phyloP scores from a whole-genome alignment of 2,888 invertebrate species.

The Caenorhabditis sp. region DNA sequence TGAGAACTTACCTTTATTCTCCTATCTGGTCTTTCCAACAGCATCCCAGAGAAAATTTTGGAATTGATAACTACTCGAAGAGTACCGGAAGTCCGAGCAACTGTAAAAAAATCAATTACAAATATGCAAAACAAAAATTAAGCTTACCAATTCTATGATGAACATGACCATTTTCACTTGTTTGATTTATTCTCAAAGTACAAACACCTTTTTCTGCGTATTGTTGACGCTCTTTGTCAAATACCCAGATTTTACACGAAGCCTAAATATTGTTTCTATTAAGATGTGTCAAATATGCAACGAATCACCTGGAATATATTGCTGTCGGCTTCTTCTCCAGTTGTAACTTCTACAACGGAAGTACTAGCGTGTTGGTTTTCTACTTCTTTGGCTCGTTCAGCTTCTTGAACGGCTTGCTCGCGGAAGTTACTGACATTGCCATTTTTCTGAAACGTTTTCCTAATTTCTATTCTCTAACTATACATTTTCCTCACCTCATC shows the following conservation, averaged over 20 bases:
- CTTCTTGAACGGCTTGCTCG: slow-evolving; percentile 34
- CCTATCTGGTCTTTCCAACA: slow-evolving; percentile 61
- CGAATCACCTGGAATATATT: slow-evolving; percentile 54
- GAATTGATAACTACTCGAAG: slow-evolving; percentile 67
- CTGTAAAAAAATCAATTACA: slow-evolving; percentile 39
- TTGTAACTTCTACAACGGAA: slow-evolving; percentile 52
- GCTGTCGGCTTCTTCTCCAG: slow-evolving; percentile 65
- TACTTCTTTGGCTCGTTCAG: slow-evolving; percentile 36
- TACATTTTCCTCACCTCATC: too few relatives aligned
- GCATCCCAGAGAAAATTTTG: slow-evolving; percentile 61
- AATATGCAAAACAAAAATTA: slow-evolving; percentile 2
- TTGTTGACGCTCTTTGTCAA: slow-evolving; percentile 54
- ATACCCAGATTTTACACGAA: slow-evolving; percentile 65
- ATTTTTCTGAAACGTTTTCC: slow-evolving; percentile 20
- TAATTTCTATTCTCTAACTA: neutral
- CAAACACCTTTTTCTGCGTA: slow-evolving; percentile 65
- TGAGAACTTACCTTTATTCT: slow-evolving; percentile 47
- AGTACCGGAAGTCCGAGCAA: slow-evolving; percentile 65
- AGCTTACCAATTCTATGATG: slow-evolving; percentile 49
- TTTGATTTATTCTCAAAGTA: slow-evolving; percentile 41
- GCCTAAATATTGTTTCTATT: slow-evolving; percentile 44
- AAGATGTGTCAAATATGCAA: neutral
- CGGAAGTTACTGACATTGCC: slow-evolving; percentile 23
- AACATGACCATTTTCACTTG: slow-evolving; percentile 29
- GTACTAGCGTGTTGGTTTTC: slow-evolving; percentile 52